These are phyloP conservation scores for Neomicropteryx cornuta DNA, from an alignment of 1,140 invertebrate genomes.

Conservation along the genomic window DNA sequence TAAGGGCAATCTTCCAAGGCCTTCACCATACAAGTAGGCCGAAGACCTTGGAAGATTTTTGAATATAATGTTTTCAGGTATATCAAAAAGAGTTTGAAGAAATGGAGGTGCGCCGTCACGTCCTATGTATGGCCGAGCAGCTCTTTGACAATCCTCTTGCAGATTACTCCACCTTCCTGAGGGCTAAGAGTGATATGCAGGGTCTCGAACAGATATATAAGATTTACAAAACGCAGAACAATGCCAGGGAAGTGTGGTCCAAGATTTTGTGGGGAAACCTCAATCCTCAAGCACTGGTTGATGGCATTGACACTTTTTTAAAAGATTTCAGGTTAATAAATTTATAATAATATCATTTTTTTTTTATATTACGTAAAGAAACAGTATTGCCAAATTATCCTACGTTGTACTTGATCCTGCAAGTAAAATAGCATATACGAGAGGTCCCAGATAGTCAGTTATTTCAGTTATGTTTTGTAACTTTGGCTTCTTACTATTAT, in stretches of 20 bases:
- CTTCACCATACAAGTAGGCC: too few relatives aligned
- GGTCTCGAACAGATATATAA: conserved; percentile 63
- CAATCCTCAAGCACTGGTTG: conserved; percentile 68
- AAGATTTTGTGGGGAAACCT: conserved; percentile 80
- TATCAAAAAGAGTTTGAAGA: conserved; percentile 55
- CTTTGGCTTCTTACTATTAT: too few relatives aligned
- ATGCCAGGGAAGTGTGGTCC: conserved; percentile 66
- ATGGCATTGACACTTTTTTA: conserved; percentile 77
- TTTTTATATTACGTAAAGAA: conserved; percentile 6
- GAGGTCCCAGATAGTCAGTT: too few relatives aligned
- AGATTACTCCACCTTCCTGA: conserved; percentile 65
- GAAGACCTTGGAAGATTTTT: too few relatives aligned
- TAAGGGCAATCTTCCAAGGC: too few relatives aligned
- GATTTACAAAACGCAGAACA: conserved; percentile 68
- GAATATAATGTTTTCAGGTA: conserved; percentile 39
- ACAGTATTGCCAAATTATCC: background rate
- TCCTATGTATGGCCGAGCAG: conserved; percentile 66
- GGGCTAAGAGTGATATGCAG: conserved; percentile 60
- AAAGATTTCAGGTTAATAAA: conserved; percentile 55
- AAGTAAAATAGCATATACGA: too few relatives aligned
- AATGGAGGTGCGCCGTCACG: conserved; percentile 52
- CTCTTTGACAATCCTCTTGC: conserved; percentile 75
- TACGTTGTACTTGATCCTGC: too few relatives aligned
- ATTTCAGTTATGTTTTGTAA: conserved; percentile 3
- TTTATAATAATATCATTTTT: conserved; percentile 4